Conservation (phyloP, 2,797 vertebrate genomes). For the Pseudochromis fuscus region DNA sequence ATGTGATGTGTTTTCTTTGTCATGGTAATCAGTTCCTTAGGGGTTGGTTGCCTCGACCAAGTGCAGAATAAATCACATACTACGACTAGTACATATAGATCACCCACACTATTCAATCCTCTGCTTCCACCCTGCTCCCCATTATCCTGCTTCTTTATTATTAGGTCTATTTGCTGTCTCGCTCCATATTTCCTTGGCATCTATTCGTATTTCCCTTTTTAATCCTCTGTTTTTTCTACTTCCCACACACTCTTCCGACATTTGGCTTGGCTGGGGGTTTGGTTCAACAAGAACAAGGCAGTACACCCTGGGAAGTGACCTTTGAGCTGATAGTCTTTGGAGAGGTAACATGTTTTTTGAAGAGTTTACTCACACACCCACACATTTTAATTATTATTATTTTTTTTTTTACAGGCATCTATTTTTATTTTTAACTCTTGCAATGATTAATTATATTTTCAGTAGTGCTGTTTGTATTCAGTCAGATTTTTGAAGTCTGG, state of each 20-base stretch:
- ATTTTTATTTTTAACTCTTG: not conserved
- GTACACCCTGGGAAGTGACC: conserved; percentile 30
- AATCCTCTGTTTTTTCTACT: conserved; percentile 21
- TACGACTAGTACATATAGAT: conserved; percentile 58
- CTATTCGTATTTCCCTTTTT: conserved; percentile 15
- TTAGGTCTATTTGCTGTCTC: conserved; percentile 10
- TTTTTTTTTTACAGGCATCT: not conserved
- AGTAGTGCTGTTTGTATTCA: not conserved
- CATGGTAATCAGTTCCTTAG: conserved; percentile 73
- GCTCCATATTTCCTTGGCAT: conserved; percentile 26
- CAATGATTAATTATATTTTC: not conserved
- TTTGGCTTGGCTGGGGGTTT: conserved; percentile 22
- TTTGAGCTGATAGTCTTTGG: conserved; percentile 17
- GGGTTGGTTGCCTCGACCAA: conserved; percentile 57
- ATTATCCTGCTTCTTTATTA: conserved; percentile 50
- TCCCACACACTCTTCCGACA: conserved; percentile 25
- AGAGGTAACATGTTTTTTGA: not conserved
- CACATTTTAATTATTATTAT: not conserved
- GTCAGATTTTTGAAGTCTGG: not conserved
- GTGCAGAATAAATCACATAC: conserved; percentile 59
- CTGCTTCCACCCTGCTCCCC: conserved; percentile 27
- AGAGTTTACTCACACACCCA: not conserved
- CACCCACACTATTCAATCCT: conserved; percentile 42
- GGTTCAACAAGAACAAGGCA: conserved; percentile 49
- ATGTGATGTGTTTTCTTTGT: conserved; percentile 68